Evolutionary conservation across 1,140 invertebrate species (phyloP).

Genomic region (Calliopsis andreniformis): DNA sequence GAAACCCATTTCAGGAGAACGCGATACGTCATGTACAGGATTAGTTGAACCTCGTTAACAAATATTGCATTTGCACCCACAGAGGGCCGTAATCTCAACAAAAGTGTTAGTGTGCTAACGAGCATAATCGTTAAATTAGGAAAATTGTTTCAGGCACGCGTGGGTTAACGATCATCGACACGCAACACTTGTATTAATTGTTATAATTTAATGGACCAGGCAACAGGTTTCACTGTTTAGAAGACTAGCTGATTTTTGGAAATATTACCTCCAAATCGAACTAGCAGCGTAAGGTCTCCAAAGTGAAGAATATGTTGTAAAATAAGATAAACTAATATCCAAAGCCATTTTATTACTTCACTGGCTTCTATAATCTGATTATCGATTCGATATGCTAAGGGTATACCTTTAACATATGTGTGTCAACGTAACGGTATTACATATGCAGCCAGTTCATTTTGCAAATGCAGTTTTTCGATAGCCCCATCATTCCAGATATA

Average conservation of each 20-base stretch:
- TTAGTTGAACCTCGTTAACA: too few relatives aligned
- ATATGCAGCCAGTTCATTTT: too few relatives aligned
- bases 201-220: slow-evolving; percentile 15
- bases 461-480: background rate
- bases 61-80: too few relatives aligned
- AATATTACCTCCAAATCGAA: background rate
- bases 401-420: background rate
- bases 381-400: background rate
- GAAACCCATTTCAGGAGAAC: too few relatives aligned
- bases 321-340: slow-evolving; percentile 5
- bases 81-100: background rate
- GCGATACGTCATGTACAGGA: too few relatives aligned
- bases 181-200: slow-evolving; percentile 43
- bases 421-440: background rate
- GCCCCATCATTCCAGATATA: background rate
- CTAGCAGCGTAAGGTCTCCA: background rate
- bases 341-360: slow-evolving; percentile 7
- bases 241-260: too few relatives aligned
- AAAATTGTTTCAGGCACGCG: background rate
- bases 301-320: background rate
- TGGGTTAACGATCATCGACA: slow-evolving; percentile 9
- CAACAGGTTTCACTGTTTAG: slow-evolving; percentile 36
- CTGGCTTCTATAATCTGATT: slow-evolving; percentile 28
- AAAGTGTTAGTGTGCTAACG: background rate
- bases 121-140: background rate